Evolutionary conservation across 2,113 vertebrate species (phyloP), one percentile per base, ranked within the genome.

Genomic region (Leucoraja erinaceus): DNA sequence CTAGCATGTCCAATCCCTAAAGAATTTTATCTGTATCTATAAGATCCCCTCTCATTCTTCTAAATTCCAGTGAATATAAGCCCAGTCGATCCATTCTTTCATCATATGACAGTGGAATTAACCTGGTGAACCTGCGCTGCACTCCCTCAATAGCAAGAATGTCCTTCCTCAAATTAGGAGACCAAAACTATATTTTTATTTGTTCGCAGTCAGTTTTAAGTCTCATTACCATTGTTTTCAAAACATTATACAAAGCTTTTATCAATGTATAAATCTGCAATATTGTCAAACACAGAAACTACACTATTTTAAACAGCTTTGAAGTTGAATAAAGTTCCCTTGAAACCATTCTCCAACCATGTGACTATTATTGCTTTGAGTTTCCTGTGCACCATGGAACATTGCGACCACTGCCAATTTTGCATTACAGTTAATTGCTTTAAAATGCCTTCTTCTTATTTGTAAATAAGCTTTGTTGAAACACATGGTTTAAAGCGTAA

Each of bases 371-470:
- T 88, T 88, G 16, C 59, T 86, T 63, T 86, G 83, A 63, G 63
- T 88, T 88, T 31, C 61, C 9, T 77, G n/a, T 33, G 33, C n/a
- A 77, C n/a, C n/a, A 63, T 86, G 28, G 54, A 28, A 28, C 56
- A 54, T n/a, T 59, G 5, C 31, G 63, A 63, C 83, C 61, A n/a
- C 4, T 88, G 28, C 59, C 59, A 63, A 63, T 31, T 31, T 88
- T 63, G 8, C 83, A 88, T 63, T 88, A 7, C 22, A 66, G 59
- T 81, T 31, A 47, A 88, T 31, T 88, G 59, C 59, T 59, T 18
- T 5, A 88, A 88, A 88, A 88, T 63, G 59, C 11, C 7, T 88
- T 88, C 83, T 77, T 77, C n/a, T 88, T 18, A 63, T 88, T 31
- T 18, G 63, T 63, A 88, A 63, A 88, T 88, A 61, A 88, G n/a